These are phyloP conservation scores for zebrafish (Danio rerio) DNA, from an alignment of 2,113 vertebrate species.

Conservation along the genomic window DNA sequence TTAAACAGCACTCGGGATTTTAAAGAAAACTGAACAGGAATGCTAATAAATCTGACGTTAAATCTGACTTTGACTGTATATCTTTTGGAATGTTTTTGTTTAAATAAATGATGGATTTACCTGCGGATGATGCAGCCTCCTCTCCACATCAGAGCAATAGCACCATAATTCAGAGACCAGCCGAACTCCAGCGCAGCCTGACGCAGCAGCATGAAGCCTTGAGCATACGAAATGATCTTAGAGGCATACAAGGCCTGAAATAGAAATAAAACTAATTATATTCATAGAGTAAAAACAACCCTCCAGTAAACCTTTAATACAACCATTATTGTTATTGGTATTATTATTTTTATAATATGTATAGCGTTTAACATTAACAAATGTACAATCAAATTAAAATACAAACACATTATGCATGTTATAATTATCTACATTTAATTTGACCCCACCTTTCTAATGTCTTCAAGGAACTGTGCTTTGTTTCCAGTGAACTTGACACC, in stretches of 20 bases:
- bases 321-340: no score
- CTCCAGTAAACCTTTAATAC: neutral
- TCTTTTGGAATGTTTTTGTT: no score
- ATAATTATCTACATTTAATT: neutral
- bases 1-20: no score
- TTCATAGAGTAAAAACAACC: neutral
- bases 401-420: neutral
- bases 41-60: no score
- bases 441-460: slow-evolving; percentile 87
- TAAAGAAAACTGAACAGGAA: no score
- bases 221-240: slow-evolving; percentile 97
- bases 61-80: no score
- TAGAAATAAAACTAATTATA: neutral
- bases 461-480: slow-evolving; percentile 89
- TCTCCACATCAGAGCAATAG: slow-evolving; percentile 97
- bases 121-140: slow-evolving; percentile 98
- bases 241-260: slow-evolving; percentile 93
- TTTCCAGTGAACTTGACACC: slow-evolving; percentile 76
- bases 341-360: neutral
- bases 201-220: slow-evolving; percentile 96
- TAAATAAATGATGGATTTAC: slow-evolving; percentile 64
- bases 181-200: slow-evolving; percentile 92
- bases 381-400: neutral
- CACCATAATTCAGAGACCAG: slow-evolving; percentile 95
- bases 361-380: neutral